Evolutionary conservation across 2,888 invertebrate species (phyloP), one percentile per base, ranked within the genome.

Genomic region (Apocheima hispidaria): DNA sequence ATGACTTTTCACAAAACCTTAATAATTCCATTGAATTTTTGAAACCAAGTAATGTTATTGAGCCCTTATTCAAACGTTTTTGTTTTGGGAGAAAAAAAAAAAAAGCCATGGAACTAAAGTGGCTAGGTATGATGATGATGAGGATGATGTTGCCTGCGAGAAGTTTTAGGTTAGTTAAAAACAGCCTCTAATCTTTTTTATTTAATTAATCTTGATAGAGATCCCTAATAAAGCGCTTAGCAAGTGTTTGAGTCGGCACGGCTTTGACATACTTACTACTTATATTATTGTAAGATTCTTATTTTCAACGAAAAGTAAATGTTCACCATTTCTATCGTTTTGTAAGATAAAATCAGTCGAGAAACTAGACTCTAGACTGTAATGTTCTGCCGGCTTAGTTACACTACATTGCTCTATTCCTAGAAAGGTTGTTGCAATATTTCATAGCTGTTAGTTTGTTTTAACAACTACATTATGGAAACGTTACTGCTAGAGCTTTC

Each of bases 341-440:
- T 58, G 43, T 30, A 26, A 49, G 62, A 65, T 60, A 60, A 18
- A 51, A 60, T 62, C 57, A 30, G 48, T 33, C 35, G 18, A 21
- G 35, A 49, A 41, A 38, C 55, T 53, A 30, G 46, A 38, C 58
- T 36, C 59, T 56, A 65, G 63, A 66, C 65, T 46, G 59, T 61
- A 66, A 70, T 69, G 64, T 67, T 63, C 60, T 55, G 64, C 65
- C 49, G 44, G 26, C 16, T 72, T 69, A 71, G 72, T 71, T 60
- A 57, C 67, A 69, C 69, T 68, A 58, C 52, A 64, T 64, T 55
- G 48, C 55, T 59, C 56, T 41, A 64, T 60, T 68, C 60, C 58
- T 68, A 68, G 66, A 61, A 59, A 48, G 54, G 54, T 51, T 62
- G 60, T 69, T 57, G 65, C 65, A 58, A 68, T 65, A 65, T 61